Evolutionary conservation across 1,140 invertebrate genomes (phyloP), one percentile per base, ranked within the genome.

Genomic region (Lasioglossum albipes): DNA sequence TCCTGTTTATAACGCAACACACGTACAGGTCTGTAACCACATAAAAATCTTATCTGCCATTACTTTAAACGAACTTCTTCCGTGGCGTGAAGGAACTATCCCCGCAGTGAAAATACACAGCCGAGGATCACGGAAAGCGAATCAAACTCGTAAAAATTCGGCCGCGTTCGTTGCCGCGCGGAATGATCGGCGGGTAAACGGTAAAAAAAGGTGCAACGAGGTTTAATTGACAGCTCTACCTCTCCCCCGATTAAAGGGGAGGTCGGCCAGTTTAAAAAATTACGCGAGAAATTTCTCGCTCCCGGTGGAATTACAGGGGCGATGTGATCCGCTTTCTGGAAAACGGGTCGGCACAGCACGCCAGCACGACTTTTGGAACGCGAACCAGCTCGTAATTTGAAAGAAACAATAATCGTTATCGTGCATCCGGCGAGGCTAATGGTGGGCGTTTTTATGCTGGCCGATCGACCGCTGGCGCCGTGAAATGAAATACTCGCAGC

Each of bases 371-470:
- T 68, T 68, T 68, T 68, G 66, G 66, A 68, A 68, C 66, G 66
- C 66, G 66, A 27, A 12, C 66, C 42, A 42, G 66, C n/a, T 68
- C 66, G 66, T 68, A 68, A 68, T 52, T 68, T 16, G n/a, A 52
- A 68, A 68, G 66, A 68, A 68, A 68, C 66, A 68, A 68, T 68
- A 68, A 68, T 68, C 66, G 66, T 68, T 68, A 68, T n/a, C 42
- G 66, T 27, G 66, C 66, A 68, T 68, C 66, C 66, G 66, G 42
- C 66, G 42, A 27, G 42, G 66, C 42, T 68, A 68, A 68, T 68
- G 66, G 66, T 49, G 66, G 66, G 66, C 66, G 66, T 68, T 68
- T 68, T 68, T 68, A 68, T 52, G 42, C 2, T 1, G n/a, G 42
- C 10, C 41, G 16, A 68, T 68, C 74, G 52, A 75, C 76, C 59